Percentiles rank a stretch among this genome's conserved stretches.
phyloP scores from a whole-genome alignment of 2,797 vertebrate genomes.

The Margarornis squamiger region DNA sequence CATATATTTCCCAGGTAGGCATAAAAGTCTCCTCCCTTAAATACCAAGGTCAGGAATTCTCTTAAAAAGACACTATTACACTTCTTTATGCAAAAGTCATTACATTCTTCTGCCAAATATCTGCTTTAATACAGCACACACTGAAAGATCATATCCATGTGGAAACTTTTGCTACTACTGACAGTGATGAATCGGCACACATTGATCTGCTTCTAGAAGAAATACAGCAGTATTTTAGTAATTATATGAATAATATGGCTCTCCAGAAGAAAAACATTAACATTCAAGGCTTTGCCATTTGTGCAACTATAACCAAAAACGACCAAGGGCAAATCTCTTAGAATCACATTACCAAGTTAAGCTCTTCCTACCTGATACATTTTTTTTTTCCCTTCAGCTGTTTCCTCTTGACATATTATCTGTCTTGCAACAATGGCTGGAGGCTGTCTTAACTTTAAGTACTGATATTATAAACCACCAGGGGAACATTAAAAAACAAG shows the following conservation, averaged over 20 bases:
- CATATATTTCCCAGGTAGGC: not conserved
- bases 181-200: not conserved
- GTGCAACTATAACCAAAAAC: not conserved
- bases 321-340: not conserved
- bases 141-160: fast-evolving
- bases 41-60: not conserved
- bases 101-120: not conserved
- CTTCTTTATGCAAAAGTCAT: not conserved
- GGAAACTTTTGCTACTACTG: not conserved
- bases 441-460: not conserved
- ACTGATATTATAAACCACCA: not conserved
- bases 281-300: not conserved
- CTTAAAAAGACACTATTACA: not conserved
- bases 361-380: not conserved
- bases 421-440: not conserved
- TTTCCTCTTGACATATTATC: not conserved
- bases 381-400: not conserved
- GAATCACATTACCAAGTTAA: not conserved
- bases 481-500: not conserved
- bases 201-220: not conserved
- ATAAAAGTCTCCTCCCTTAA: not conserved
- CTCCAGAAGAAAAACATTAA: not conserved
- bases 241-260: not conserved
- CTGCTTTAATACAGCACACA: not conserved
- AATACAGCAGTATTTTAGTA: not conserved